Evolutionary conservation across 2,888 invertebrate species (phyloP).

Genomic region (Trissoscelio sp.): DNA sequence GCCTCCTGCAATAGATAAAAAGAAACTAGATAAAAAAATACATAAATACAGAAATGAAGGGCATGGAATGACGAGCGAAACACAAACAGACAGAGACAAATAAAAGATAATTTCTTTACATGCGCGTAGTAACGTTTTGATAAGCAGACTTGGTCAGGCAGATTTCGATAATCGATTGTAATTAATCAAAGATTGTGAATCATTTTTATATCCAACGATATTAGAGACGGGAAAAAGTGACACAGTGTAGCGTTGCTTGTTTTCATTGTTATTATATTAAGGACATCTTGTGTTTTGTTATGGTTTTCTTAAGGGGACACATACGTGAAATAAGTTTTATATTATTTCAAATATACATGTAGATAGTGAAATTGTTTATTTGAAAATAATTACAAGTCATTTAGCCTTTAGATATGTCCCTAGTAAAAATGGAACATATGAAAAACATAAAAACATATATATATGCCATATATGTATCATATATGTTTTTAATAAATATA

Average conservation of each 20-base stretch:
- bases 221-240: not conserved
- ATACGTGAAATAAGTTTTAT: no score
- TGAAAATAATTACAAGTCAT: no score
- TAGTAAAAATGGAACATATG: no score
- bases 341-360: no score
- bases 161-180: constrained; percentile 14
- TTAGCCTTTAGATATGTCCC: no score
- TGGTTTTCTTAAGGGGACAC: no score
- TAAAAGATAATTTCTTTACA: constrained; percentile 32
- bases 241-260: not conserved
- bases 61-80: constrained; percentile 15
- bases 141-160: constrained; percentile 2
- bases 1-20: constrained; percentile 5
- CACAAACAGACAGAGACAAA: constrained; percentile 27
- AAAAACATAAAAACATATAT: no score
- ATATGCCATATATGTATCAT: no score
- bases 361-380: no score
- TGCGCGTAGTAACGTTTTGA: constrained; percentile 31
- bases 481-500: no score
- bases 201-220: constrained; percentile 38
- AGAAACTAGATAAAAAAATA: not conserved
- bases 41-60: not conserved
- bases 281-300: no score
- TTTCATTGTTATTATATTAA: no score
- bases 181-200: constrained; percentile 18